A percentile compares a stretch with the other conserved stretches of the same genome.
Conservation (phyloP, 1,140 invertebrate species). For the Ceratina australensis region DNA sequence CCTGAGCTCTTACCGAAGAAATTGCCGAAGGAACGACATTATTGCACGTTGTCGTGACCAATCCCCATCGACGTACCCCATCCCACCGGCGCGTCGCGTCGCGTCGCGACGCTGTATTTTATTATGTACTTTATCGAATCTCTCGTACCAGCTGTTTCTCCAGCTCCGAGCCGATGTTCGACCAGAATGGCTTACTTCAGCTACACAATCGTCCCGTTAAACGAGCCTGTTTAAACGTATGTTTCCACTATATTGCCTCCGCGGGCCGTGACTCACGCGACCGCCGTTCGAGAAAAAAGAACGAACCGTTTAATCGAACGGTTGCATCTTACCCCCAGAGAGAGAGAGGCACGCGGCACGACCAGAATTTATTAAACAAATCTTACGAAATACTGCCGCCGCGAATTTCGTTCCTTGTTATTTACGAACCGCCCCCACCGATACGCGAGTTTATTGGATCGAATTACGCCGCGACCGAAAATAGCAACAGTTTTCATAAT, state of each 20-base stretch:
- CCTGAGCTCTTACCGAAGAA: constrained; percentile 40
- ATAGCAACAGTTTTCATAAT: constrained; percentile 7
- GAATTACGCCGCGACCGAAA: not conserved
- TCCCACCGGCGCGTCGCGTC: not conserved
- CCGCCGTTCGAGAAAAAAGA: not conserved
- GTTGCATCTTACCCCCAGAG: not conserved
- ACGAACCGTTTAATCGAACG: not conserved
- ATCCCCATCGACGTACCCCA: constrained; percentile 50
- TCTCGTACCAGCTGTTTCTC: constrained; percentile 16
- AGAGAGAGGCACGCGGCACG: too few relatives aligned
- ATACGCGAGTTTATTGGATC: not conserved
- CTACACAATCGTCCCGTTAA: not conserved
- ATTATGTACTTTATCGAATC: constrained; percentile 58
- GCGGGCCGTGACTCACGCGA: not conserved
- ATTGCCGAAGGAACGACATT: constrained; percentile 60
- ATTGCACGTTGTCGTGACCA: constrained; percentile 57
- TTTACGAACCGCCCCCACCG: too few relatives aligned
- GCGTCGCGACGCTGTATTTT: constrained; percentile 45
- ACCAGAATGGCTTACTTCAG: not conserved
- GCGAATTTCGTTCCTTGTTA: too few relatives aligned
- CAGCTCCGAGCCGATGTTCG: constrained; percentile 1
- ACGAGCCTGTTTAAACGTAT: not conserved
- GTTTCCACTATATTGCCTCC: not conserved
- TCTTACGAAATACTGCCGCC: too few relatives aligned
- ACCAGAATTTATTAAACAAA: too few relatives aligned